phyloP scores from a whole-genome alignment of 1,140 invertebrate species.

The Campoletis sonorensis region DNA sequence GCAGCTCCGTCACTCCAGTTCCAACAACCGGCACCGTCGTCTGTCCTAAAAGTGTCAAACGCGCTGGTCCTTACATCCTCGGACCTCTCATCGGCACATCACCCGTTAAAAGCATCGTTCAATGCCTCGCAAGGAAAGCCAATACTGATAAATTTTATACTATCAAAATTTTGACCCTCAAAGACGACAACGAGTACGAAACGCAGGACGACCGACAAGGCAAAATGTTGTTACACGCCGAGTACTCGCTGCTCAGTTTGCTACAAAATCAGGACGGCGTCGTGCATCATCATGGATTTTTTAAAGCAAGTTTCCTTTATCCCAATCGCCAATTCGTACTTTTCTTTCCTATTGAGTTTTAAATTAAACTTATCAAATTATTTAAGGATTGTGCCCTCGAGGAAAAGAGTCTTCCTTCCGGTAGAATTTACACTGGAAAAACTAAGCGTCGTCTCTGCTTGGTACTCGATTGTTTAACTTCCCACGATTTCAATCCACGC shows the following conservation, averaged over 20 bases:
- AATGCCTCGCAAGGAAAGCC: slow-evolving; percentile 86
- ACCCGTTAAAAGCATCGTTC: slow-evolving; percentile 87
- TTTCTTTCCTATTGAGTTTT: not conserved
- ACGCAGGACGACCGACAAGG: slow-evolving; percentile 88
- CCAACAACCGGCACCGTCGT: slow-evolving; percentile 66
- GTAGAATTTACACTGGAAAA: slow-evolving; percentile 80
- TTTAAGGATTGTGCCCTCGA: slow-evolving; percentile 84
- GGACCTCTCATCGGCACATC: slow-evolving; percentile 85
- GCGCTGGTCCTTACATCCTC: slow-evolving; percentile 84
- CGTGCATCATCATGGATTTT: slow-evolving; percentile 88
- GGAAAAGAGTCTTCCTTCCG: slow-evolving; percentile 77
- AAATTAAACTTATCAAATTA: not conserved
- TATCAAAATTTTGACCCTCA: slow-evolving; percentile 82
- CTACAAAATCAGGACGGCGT: slow-evolving; percentile 85
- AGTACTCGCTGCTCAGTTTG: slow-evolving; percentile 86
- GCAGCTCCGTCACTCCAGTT: slow-evolving; percentile 37
- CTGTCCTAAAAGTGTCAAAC: slow-evolving; percentile 72
- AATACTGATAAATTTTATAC: slow-evolving; percentile 87
- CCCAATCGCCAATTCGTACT: not conserved
- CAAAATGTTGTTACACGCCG: slow-evolving; percentile 89
- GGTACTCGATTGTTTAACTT: slow-evolving; percentile 86
- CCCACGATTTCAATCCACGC: slow-evolving; percentile 85
- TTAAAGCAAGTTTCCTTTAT: slow-evolving; percentile 80
- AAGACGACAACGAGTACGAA: slow-evolving; percentile 79
- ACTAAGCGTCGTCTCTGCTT: slow-evolving; percentile 83